A percentile compares a stretch with the other conserved stretches of the same genome.
Evolutionary conservation across 2,888 invertebrate genomes (phyloP).

Genomic region (Mantis religiosa): DNA sequence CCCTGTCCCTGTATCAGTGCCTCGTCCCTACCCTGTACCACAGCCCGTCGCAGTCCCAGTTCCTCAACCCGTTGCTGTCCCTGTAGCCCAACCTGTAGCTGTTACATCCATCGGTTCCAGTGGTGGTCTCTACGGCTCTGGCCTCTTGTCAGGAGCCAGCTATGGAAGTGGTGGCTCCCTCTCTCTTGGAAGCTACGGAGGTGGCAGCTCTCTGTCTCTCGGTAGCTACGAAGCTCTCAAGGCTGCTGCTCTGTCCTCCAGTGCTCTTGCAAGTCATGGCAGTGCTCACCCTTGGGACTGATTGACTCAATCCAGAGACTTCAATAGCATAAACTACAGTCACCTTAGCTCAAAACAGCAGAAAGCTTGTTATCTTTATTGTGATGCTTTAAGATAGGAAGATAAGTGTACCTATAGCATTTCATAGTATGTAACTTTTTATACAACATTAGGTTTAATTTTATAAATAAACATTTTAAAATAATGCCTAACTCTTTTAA

Average conservation of each 20-base stretch:
- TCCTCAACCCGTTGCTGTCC: not conserved
- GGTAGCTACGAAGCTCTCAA: not conserved
- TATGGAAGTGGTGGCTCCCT: not conserved
- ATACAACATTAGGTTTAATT: too few species aligned
- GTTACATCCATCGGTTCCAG: not conserved
- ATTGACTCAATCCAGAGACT: too few species aligned
- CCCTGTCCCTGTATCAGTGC: not conserved
- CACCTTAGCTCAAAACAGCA: too few species aligned
- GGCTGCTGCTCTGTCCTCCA: not conserved
- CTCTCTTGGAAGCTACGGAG: not conserved
- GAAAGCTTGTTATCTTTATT: too few species aligned
- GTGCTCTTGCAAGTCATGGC: not conserved
- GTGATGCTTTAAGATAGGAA: too few species aligned
- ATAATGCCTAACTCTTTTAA: too few species aligned
- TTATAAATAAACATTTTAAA: too few species aligned
- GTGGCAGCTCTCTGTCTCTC: not conserved
- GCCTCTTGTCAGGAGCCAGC: not conserved
- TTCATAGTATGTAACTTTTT: too few species aligned
- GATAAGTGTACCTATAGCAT: too few species aligned
- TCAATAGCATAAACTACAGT: too few species aligned
- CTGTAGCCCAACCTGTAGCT: not conserved
- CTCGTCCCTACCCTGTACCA: not conserved
- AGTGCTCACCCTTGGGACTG: not conserved
- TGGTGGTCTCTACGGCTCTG: not conserved
- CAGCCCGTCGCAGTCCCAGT: slow-evolving; percentile 1